Conservation (phyloP, 2,888 invertebrate genomes). For the Branchinecta sandiegonensis region DNA sequence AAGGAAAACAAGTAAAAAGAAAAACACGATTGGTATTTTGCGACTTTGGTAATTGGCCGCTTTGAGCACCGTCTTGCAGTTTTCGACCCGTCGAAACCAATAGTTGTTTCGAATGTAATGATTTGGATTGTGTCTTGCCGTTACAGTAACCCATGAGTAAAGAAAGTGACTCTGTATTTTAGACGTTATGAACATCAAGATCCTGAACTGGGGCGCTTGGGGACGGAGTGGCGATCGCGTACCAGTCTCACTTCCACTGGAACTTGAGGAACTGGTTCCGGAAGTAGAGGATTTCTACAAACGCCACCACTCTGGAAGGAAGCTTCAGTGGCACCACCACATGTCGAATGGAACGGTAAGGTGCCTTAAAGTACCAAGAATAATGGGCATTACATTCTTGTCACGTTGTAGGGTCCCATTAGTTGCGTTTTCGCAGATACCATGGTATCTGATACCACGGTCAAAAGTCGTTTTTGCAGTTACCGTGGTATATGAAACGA, state of each 20-base stretch:
- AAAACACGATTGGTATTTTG: no score
- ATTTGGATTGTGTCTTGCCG: no score
- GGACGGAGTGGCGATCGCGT: constrained; percentile 85
- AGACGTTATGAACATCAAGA: constrained; percentile 93
- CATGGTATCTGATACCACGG: no score
- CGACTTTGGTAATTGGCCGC: no score
- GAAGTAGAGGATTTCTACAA: constrained; percentile 98
- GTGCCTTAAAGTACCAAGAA: constrained; percentile 16
- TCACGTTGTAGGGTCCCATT: no score
- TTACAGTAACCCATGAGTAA: no score
- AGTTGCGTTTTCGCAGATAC: no score
- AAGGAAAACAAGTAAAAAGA: no score
- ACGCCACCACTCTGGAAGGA: constrained; percentile 91
- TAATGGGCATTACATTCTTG: no score
- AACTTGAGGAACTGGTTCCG: constrained; percentile 96
- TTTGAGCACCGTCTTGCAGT: no score
- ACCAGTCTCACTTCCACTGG: constrained; percentile 87
- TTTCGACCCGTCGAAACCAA: background rate
- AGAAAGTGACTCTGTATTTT: constrained; percentile 35
- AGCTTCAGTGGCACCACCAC: constrained; percentile 96
- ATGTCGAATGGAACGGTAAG: constrained; percentile 92
- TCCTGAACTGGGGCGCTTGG: constrained; percentile 97
- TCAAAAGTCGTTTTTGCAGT: no score
- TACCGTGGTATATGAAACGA: no score
- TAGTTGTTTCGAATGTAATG: constrained; percentile 9